These are phyloP conservation scores for Harmothoe impar DNA, from an alignment of 2,888 invertebrate species.

Conservation along the genomic window DNA sequence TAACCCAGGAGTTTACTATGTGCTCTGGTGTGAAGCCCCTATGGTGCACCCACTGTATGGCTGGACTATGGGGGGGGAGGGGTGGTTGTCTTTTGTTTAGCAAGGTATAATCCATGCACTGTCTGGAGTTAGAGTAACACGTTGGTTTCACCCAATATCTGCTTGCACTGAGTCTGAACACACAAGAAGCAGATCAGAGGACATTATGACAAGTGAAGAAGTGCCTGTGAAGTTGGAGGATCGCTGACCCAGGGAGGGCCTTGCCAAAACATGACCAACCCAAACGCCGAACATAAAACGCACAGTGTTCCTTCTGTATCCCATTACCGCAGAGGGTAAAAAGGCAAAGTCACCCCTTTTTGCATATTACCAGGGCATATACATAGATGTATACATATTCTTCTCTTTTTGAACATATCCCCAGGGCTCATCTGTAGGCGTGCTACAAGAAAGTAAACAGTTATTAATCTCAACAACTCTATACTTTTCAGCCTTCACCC, in stretches of 20 bases:
- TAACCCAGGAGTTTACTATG: neutral
- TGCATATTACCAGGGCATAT: no score
- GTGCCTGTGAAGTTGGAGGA: constrained; percentile 16
- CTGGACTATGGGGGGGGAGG: neutral
- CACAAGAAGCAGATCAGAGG: constrained; percentile 19
- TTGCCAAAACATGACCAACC: neutral
- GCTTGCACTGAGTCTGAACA: neutral
- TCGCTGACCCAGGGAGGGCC: neutral
- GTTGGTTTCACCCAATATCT: constrained; percentile 1
- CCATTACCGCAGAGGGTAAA: neutral
- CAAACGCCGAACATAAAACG: constrained; percentile 8
- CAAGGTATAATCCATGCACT: neutral
- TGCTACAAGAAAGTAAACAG: constrained; percentile 6
- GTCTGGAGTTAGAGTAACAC: neutral
- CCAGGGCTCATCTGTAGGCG: neutral
- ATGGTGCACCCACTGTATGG: no score
- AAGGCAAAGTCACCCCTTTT: neutral
- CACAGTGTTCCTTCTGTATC: constrained; percentile 29
- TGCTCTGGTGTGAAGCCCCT: neutral
- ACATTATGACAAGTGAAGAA: constrained; percentile 45
- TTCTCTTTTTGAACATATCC: neutral
- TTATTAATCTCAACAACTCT: constrained; percentile 23
- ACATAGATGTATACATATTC: no score
- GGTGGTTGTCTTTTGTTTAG: neutral
- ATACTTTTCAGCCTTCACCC: neutral